phyloP scores from a whole-genome alignment of 2,113 vertebrate species.

The Sorex araneus region DNA sequence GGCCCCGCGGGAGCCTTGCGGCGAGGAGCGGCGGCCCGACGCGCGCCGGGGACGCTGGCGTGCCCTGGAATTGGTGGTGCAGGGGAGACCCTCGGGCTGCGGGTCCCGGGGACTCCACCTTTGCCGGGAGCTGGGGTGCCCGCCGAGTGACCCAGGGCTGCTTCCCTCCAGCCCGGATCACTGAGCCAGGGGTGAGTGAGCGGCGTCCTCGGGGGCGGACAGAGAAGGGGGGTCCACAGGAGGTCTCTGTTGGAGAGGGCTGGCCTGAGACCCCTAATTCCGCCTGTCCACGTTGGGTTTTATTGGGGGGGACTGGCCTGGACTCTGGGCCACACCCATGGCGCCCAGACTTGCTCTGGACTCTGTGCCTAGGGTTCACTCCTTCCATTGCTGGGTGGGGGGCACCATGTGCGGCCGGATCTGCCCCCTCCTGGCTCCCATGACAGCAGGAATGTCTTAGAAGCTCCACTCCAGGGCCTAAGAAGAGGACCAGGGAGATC shows the following conservation, averaged over 20 bases:
- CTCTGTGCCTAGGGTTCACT: too few relatives aligned
- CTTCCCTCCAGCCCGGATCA: background rate
- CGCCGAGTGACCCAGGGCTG: background rate
- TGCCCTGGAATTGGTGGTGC: too few relatives aligned
- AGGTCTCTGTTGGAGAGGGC: background rate
- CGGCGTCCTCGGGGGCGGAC: background rate
- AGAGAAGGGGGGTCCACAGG: background rate
- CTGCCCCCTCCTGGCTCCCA: background rate
- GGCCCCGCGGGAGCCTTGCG: background rate
- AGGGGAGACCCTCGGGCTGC: background rate
- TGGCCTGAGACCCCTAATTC: background rate
- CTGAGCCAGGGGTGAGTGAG: background rate
- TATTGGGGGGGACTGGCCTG: too few relatives aligned
- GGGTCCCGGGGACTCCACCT: background rate
- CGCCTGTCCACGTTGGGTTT: background rate
- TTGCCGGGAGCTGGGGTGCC: background rate
- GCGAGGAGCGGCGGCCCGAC: background rate
- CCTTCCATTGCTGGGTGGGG: too few relatives aligned
- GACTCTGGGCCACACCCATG: too few relatives aligned
- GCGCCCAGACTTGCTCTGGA: too few relatives aligned
- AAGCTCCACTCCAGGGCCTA: too few relatives aligned
- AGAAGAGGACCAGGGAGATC: too few relatives aligned
- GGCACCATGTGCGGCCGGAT: too few relatives aligned
- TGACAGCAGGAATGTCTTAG: too few relatives aligned
- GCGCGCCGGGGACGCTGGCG: background rate